Evolutionary conservation across 2,888 invertebrate species (phyloP).

Genomic region (Strigamia crassipes): DNA sequence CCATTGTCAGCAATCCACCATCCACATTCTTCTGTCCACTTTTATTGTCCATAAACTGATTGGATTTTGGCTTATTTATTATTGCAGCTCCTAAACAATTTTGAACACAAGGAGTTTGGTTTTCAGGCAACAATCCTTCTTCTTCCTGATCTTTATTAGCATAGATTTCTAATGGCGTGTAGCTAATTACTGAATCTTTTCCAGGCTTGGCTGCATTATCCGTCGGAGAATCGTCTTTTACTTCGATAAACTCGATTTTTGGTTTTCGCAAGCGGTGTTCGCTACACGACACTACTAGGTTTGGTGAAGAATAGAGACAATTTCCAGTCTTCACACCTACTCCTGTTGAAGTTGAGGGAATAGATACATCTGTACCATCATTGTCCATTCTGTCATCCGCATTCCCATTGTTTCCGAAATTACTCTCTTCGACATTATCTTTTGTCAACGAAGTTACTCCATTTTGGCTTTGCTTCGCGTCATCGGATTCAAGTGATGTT

Average conservation of each 20-base stretch:
- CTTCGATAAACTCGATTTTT: no score
- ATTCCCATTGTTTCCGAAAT: no score
- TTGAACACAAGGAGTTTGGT: not conserved
- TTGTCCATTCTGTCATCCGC: not conserved
- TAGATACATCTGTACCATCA: not conserved
- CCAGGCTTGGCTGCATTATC: not conserved
- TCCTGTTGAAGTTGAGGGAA: not conserved
- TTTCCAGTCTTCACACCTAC: no score
- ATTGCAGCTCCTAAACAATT: not conserved
- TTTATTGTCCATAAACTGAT: no score
- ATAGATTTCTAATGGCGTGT: not conserved
- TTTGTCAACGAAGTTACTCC: not conserved
- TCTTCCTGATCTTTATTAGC: not conserved
- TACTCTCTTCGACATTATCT: no score
- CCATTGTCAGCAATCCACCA: no score
- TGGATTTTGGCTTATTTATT: not conserved
- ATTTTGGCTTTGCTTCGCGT: not conserved
- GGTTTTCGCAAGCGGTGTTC: not conserved
- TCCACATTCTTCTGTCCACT: no score
- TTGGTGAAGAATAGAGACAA: not conserved
- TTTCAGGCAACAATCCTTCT: no score
- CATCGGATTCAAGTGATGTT: not conserved
- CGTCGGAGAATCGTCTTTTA: not conserved
- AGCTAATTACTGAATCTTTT: not conserved
- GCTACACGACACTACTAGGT: not conserved